These are phyloP conservation scores for Trogon surrucura DNA, from an alignment of 2,113 vertebrate genomes.

Conservation along the genomic window DNA sequence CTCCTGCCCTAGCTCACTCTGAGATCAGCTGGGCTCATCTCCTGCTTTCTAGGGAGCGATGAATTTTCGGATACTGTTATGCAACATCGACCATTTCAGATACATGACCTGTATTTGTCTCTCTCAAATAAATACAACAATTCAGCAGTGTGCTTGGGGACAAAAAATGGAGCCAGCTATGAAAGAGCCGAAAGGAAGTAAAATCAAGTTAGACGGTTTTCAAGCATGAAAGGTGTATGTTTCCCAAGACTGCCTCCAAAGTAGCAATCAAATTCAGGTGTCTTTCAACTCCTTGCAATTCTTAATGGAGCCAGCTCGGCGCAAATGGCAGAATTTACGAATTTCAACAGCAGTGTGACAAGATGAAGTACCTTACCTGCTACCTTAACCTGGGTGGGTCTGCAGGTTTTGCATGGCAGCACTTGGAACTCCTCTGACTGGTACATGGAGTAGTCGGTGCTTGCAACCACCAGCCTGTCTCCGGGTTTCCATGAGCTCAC, in stretches of 20 bases:
- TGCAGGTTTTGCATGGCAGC: conserved; percentile 77
- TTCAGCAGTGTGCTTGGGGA: not conserved
- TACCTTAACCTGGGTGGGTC: conserved; percentile 85
- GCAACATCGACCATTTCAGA: not conserved
- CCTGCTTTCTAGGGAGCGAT: conserved; percentile 6
- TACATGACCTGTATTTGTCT: not conserved
- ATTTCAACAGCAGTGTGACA: not conserved
- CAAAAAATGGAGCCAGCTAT: not conserved
- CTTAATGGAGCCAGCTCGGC: not conserved
- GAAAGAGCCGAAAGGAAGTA: not conserved
- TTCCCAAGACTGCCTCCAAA: not conserved
- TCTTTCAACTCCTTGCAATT: not conserved
- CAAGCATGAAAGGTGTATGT: rapidly evolving
- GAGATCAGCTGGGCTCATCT: not conserved
- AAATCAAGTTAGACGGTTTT: not conserved
- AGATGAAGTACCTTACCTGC: conserved; percentile 80
- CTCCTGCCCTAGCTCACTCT: not conserved
- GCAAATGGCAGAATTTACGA: not conserved
- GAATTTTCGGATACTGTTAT: not conserved
- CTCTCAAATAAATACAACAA: not conserved
- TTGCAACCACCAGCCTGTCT: conserved; percentile 81
- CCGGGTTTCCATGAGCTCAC: conserved; percentile 74
- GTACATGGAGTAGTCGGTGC: conserved; percentile 87
- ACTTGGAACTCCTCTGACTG: conserved; percentile 86
- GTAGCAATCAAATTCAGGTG: not conserved